Percentiles rank a stretch among this genome's conserved stretches.
Evolutionary conservation across 2,888 invertebrate species (phyloP).

Genomic region (Adelphocoris suturalis): DNA sequence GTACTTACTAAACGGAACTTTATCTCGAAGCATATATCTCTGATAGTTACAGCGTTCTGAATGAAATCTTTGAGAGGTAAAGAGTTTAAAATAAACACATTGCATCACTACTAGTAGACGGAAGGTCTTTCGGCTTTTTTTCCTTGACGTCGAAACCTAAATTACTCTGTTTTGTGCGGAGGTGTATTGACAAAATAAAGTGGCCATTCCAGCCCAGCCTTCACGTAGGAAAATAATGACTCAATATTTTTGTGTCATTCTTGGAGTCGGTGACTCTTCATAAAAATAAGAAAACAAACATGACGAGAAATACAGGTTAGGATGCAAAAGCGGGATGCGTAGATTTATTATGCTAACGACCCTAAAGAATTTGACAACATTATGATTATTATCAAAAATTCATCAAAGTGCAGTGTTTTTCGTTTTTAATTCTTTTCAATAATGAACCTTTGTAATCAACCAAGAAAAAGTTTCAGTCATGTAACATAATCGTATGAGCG

Average conservation of each 20-base stretch:
- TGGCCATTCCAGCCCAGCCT: neutral
- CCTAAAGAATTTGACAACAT: too few species aligned
- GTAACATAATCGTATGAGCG: too few species aligned
- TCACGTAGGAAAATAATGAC: neutral
- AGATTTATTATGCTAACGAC: too few species aligned
- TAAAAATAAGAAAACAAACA: too few species aligned
- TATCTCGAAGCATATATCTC: neutral
- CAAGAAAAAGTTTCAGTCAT: too few species aligned
- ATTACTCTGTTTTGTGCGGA: constrained; percentile 43
- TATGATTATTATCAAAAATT: too few species aligned
- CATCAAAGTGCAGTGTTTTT: too few species aligned
- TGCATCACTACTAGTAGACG: neutral
- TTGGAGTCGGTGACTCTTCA: neutral
- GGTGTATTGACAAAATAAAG: neutral
- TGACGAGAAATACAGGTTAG: too few species aligned
- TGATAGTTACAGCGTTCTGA: neutral
- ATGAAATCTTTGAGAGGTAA: neutral
- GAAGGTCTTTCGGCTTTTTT: constrained; percentile 10
- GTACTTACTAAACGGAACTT: too few species aligned
- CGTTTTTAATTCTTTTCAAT: too few species aligned
- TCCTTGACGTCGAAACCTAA: neutral
- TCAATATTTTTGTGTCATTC: constrained; percentile 17
- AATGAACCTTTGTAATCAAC: too few species aligned
- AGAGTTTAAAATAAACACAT: neutral
- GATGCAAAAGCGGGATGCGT: too few species aligned